Evolutionary conservation across 2,888 invertebrate genomes (phyloP).

Genomic region (Sarcophaga subvicina): DNA sequence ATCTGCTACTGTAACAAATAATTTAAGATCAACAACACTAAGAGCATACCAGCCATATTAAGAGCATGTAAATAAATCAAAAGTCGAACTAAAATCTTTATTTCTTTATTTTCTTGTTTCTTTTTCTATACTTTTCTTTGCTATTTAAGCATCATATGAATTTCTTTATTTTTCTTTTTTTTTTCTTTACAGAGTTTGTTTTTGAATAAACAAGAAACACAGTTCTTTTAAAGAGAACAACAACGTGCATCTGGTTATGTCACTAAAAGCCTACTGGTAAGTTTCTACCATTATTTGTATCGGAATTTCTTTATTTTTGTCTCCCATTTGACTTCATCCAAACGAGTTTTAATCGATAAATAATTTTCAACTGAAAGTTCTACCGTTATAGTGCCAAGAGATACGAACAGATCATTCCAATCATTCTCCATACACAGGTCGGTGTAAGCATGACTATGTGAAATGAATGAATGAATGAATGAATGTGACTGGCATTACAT

Average conservation of each 20-base stretch:
- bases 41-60: too few relatives aligned
- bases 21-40: too few relatives aligned
- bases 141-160: too few relatives aligned
- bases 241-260: background rate
- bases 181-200: background rate
- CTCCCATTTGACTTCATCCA: background rate
- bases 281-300: background rate
- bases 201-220: background rate
- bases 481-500: conserved; percentile 42
- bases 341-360: conserved; percentile 44
- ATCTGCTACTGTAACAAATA: too few relatives aligned
- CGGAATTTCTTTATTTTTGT: background rate
- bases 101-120: too few relatives aligned
- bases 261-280: background rate
- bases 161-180: background rate
- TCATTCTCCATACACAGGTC: background rate
- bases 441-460: too few relatives aligned
- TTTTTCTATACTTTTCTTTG: too few relatives aligned
- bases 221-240: background rate
- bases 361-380: conserved; percentile 9
- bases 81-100: too few relatives aligned
- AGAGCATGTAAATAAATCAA: too few relatives aligned
- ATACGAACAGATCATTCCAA: background rate
- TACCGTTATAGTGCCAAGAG: conserved; percentile 45
- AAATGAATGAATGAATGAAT: too few relatives aligned